These are phyloP conservation scores for Tyria jacobaeae DNA, from an alignment of 2,888 invertebrate genomes.

Conservation along the genomic window DNA sequence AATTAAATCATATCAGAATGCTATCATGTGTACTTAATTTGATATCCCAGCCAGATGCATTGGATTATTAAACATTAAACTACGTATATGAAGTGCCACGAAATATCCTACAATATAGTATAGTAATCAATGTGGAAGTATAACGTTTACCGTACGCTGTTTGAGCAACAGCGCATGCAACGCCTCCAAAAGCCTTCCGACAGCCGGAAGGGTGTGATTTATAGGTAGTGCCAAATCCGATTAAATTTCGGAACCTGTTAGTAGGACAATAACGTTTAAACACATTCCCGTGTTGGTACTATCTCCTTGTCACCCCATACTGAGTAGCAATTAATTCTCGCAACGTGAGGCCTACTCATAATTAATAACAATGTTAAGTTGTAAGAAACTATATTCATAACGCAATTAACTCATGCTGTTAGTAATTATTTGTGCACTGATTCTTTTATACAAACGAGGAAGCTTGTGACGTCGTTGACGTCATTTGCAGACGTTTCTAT, in stretches of 20 bases:
- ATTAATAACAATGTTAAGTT: conserved; percentile 54
- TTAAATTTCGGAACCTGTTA: conserved; percentile 76
- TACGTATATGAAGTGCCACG: not conserved
- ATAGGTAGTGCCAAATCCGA: conserved; percentile 74
- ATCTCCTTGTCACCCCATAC: conserved; percentile 57
- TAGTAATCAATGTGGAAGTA: conserved; percentile 47
- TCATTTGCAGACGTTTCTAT: not conserved
- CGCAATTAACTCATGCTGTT: conserved; percentile 28
- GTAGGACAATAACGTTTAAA: conserved; percentile 73
- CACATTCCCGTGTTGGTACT: conserved; percentile 66
- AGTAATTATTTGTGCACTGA: conserved; percentile 30
- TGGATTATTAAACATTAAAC: not conserved
- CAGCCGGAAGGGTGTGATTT: conserved; percentile 65
- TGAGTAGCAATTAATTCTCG: conserved; percentile 60
- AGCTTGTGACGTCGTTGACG: not conserved
- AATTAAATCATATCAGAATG: not conserved
- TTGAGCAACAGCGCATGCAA: conserved; percentile 44
- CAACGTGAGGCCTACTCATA: conserved; percentile 54
- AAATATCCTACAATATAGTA: conserved; percentile 16
- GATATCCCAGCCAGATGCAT: not conserved
- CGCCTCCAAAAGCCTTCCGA: conserved; percentile 55
- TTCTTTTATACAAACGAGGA: conserved; percentile 38
- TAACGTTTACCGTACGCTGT: conserved; percentile 5
- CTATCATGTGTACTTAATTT: too few relatives aligned
- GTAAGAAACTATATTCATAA: conserved; percentile 29